Evolutionary conservation across 2,888 invertebrate genomes (phyloP), one percentile per base, ranked within the genome.

Genomic region (Synergus itoensis): DNA sequence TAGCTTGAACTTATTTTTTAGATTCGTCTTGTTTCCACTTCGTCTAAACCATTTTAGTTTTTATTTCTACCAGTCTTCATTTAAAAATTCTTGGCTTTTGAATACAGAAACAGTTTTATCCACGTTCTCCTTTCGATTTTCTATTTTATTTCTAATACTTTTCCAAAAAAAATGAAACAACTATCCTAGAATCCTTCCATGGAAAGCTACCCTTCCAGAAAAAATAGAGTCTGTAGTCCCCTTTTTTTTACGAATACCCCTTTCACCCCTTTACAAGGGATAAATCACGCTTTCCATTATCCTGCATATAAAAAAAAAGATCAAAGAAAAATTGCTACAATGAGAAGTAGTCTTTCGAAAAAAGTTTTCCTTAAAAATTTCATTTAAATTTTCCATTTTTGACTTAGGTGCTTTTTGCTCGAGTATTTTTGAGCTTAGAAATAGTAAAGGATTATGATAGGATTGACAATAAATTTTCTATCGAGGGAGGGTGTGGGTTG

Each of bases 401-500:
- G 18, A 11, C 12, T 65, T 18, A n/a, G 18, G 9, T 73, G 57
- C 41, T 78, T 63, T 41, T 41, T 41, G n/a, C 43, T 60, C 43
- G 14, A 67, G 48, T 45, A 64, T 76, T 73, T 21, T 43, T 43
- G 16, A 3, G 18, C 8, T 73, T 76, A 40, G n/a, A 14, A 45
- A 28, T 65, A 69, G 76, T 45, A 21, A 62, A 77, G 78, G 45
- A 41, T 48, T 40, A 12, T 76, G 11, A 41, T 41, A 41, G 65
- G 8, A 9, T 57, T 73, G 80, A 45, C 73, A 76, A 60, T 80
- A 78, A 40, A 67, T 77, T 69, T 63, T 4, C 75, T 76, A 76
- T 69, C 40, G 43, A 21, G 21, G 12, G 12, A 36, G 75, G 65
- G 76, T 63, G 77, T 73, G 77, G 79, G 77, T 76, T 79, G 73